These are phyloP conservation scores for Melanostoma mellinum DNA, from an alignment of 2,888 invertebrate genomes.

Conservation along the genomic window DNA sequence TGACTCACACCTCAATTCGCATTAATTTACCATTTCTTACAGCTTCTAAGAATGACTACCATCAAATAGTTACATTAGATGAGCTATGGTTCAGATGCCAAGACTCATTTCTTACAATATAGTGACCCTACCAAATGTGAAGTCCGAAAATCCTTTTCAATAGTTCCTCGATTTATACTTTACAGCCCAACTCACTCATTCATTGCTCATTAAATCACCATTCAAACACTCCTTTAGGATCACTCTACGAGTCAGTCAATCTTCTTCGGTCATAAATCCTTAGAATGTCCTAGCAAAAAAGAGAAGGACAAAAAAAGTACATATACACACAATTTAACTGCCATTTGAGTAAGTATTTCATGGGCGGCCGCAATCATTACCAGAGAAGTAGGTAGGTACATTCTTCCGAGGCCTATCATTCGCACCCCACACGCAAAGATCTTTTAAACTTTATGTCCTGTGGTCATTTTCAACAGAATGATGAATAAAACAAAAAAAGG, in stretches of 20 bases:
- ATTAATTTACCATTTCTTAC: too few species aligned
- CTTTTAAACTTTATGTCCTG: constrained; percentile 62
- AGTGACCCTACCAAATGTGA: too few species aligned
- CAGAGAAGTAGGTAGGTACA: constrained; percentile 55
- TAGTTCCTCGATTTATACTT: too few species aligned
- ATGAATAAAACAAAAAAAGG: constrained; percentile 3
- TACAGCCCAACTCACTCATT: neutral
- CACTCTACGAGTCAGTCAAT: neutral
- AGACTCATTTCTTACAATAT: too few species aligned
- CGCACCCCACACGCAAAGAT: constrained; percentile 32
- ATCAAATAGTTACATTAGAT: too few species aligned
- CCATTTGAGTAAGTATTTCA: constrained; percentile 44
- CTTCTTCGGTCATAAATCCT: constrained; percentile 14
- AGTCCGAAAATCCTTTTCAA: too few species aligned
- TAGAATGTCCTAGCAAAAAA: neutral
- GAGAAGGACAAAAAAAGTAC: neutral
- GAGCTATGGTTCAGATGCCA: too few species aligned
- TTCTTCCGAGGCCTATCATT: constrained; percentile 33
- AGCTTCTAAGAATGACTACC: too few species aligned
- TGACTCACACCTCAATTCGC: too few species aligned
- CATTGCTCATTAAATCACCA: constrained; percentile 20
- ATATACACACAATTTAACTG: constrained; percentile 18
- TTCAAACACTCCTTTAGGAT: neutral
- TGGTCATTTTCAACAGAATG: constrained; percentile 60
- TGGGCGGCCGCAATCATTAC: constrained; percentile 40